Base-by-base conservation (phyloP, 2,113 vertebrate species). In the Trachemys scripta region DNA sequence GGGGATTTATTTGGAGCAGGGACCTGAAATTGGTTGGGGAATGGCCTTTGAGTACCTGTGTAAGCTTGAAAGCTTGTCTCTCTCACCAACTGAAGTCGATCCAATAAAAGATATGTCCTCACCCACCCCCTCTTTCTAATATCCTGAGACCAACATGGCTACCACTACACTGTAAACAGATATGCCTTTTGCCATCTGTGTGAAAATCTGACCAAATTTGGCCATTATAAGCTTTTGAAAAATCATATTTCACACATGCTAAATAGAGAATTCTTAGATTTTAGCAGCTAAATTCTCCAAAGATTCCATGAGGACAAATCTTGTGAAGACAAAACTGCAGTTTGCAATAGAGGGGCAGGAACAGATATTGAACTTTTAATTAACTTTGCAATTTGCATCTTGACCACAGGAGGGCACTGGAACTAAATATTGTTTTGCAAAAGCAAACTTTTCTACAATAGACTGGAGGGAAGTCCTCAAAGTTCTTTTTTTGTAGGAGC, bases 401-500 rank as follows among this genome's bases (percentile, higher is more conserved):
- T 78, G 57, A 97, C 94, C 98, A 98, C 95, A 72, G 10, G 98
- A 96, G 94, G 98, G 92, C 96, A 95, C 87, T 80, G 87, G 78
- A 78, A 83, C 8, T 80, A 90, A 96, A 35, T 72, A 93, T 20
- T 78, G 42, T 59, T 83, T 10, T 10, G 13, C 59, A 76, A 79
- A 45, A 2, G 1, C 42, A 29, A 0, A 0, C 17, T 79, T 50
- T 7, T 0, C 0, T 6, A 80, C 20, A 5, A 20, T 8, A 6
- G 0, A 1, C 45, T 72, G 51, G 17, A 17, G 42, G 27, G 27
- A 25, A 79, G 35, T 19, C 22, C 47, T 78, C 45, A 31, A 50
- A 17, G 17, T 4, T 82, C 29, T 50, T 20, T 51, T 51, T 24
- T 84, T 51, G 13, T 62, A 53, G 13, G 53, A 24, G 29, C 19